Conservation (phyloP, 2,113 vertebrate genomes). For the Oenanthe melanoleuca region DNA sequence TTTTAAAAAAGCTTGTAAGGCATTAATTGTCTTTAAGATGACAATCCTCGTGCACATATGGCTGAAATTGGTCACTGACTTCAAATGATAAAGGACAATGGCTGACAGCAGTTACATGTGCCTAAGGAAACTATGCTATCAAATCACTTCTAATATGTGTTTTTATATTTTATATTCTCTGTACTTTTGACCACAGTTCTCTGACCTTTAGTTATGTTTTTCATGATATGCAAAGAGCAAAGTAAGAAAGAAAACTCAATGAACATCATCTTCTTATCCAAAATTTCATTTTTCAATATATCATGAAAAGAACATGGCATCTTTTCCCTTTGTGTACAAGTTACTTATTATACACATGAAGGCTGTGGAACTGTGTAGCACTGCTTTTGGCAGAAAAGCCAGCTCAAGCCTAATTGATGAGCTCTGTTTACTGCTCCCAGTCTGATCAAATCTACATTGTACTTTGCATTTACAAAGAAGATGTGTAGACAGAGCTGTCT, state of each 20-base stretch:
- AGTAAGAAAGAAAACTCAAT: not conserved
- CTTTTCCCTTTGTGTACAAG: not conserved
- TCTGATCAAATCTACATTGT: not conserved
- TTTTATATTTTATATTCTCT: not conserved
- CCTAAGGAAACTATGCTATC: not conserved
- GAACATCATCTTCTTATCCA: not conserved
- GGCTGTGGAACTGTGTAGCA: not conserved
- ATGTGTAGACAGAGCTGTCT: not conserved
- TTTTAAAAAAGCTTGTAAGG: not conserved
- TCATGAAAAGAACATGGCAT: rapidly evolving
- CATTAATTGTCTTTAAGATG: not conserved
- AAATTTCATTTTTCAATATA: not conserved
- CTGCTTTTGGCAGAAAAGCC: not conserved
- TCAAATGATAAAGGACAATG: not conserved
- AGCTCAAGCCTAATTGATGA: not conserved
- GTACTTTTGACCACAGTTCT: not conserved
- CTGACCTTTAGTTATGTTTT: not conserved
- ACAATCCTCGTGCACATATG: not conserved
- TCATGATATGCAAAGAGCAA: not conserved
- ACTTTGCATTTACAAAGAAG: not conserved
- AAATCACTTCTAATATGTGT: rapidly evolving
- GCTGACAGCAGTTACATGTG: not conserved
- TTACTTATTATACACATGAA: not conserved
- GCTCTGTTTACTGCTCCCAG: not conserved
- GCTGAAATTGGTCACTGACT: not conserved